These are phyloP conservation scores for Bellardia bayeri DNA, from an alignment of 2,888 invertebrate species.

Conservation along the genomic window DNA sequence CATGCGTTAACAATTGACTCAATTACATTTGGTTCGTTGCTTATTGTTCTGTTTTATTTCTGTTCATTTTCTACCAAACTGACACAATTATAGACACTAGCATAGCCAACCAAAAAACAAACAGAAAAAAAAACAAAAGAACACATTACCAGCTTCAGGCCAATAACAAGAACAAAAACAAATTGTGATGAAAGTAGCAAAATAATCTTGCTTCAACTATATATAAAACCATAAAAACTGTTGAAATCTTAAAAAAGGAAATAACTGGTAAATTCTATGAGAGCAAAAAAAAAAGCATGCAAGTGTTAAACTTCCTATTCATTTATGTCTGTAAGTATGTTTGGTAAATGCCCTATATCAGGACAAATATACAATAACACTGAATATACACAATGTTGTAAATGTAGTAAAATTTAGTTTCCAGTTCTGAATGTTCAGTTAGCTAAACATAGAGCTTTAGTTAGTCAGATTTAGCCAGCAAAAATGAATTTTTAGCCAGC, in stretches of 20 bases:
- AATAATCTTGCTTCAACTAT: neutral
- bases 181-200: neutral
- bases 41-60: neutral
- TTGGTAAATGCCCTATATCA: neutral
- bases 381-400: too few relatives aligned
- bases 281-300: constrained; percentile 17
- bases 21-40: constrained; percentile 43
- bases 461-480: too few relatives aligned
- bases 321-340: too few relatives aligned
- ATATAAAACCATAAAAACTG: constrained; percentile 51
- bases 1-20: constrained; percentile 70
- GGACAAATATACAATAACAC: too few relatives aligned
- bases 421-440: too few relatives aligned
- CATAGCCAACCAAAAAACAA: too few relatives aligned
- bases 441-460: too few relatives aligned
- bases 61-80: constrained; percentile 18
- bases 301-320: constrained; percentile 30
- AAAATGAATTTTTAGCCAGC: too few relatives aligned
- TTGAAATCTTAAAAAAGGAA: constrained; percentile 32
- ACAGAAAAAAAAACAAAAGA: constrained; percentile 33
- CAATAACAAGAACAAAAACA: constrained; percentile 39
- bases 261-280: constrained; percentile 23
- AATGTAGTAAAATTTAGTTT: too few relatives aligned
- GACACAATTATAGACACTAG: constrained; percentile 43
- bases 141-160: constrained; percentile 56